These are phyloP conservation scores for Ginglymostoma cirratum DNA, from an alignment of 2,113 vertebrate species.

Conservation along the genomic window DNA sequence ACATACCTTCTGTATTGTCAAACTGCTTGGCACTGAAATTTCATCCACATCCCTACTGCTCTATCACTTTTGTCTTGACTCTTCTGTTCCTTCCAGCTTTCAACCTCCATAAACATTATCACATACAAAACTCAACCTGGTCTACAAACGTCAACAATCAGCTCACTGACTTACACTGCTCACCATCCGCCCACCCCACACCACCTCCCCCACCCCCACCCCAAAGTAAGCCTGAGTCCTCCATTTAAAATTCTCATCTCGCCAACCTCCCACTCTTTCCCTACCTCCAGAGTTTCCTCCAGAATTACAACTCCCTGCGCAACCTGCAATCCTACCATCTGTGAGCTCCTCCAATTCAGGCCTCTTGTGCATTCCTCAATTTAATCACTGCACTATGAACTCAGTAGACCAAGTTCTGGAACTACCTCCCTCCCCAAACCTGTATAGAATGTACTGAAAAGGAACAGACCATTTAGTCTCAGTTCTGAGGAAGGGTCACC, in stretches of 20 bases:
- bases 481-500: no score
- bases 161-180: not conserved
- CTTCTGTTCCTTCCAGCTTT: not conserved
- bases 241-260: not conserved
- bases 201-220: no score
- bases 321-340: not conserved
- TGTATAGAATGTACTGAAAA: not conserved
- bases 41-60: not conserved
- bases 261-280: not conserved
- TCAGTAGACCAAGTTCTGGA: not conserved
- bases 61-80: not conserved
- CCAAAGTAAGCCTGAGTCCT: not conserved
- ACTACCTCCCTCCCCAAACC: not conserved
- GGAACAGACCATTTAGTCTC: not conserved
- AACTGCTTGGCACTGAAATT: not conserved
- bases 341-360: not conserved
- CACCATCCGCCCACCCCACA: not conserved
- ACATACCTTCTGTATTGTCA: not conserved
- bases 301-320: not conserved
- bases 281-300: not conserved
- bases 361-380: not conserved
- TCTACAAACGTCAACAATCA: not conserved
- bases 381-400: not conserved
- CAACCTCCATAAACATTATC: not conserved
- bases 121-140: not conserved